Percentiles rank a stretch among this genome's conserved stretches.
These are phyloP conservation scores for Grammomys surdaster DNA, from an alignment of 2,113 vertebrate species.

Conservation along the genomic window DNA sequence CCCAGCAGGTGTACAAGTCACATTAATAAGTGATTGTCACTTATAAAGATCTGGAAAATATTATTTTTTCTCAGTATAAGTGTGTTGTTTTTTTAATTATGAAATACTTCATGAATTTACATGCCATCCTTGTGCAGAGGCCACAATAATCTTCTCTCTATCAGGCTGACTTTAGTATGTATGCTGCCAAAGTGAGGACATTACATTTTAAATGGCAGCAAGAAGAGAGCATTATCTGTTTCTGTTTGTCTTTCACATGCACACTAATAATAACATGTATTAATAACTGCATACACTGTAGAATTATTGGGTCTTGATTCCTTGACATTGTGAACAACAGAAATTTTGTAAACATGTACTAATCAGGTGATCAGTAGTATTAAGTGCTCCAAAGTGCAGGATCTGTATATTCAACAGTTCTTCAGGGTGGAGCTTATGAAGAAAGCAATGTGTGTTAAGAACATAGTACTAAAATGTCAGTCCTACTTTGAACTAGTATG, in stretches of 20 bases:
- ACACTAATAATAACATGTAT: not conserved
- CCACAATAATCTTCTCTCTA: not conserved
- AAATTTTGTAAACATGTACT: not conserved
- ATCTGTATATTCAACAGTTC: not conserved
- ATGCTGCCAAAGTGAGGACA: not conserved
- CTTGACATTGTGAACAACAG: not conserved
- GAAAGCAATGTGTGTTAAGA: not conserved
- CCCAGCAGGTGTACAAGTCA: not conserved
- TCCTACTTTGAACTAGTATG: not conserved
- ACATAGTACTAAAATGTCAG: not conserved
- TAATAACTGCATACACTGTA: not conserved
- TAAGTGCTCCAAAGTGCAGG: not conserved
- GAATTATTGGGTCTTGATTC: not conserved
- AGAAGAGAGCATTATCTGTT: not conserved
- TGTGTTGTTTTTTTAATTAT: not conserved
- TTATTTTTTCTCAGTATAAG: not conserved
- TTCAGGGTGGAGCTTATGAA: not conserved
- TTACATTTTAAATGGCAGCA: not conserved
- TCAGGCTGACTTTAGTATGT: not conserved
- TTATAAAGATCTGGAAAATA: not conserved
- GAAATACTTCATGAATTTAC: not conserved
- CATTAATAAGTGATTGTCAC: not conserved
- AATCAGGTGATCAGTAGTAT: not conserved
- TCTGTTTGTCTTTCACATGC: not conserved
- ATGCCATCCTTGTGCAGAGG: not conserved